Base-by-base conservation (phyloP, 53 echinoderm and acorn worm genomes). In the Astropecten irregularis region DNA sequence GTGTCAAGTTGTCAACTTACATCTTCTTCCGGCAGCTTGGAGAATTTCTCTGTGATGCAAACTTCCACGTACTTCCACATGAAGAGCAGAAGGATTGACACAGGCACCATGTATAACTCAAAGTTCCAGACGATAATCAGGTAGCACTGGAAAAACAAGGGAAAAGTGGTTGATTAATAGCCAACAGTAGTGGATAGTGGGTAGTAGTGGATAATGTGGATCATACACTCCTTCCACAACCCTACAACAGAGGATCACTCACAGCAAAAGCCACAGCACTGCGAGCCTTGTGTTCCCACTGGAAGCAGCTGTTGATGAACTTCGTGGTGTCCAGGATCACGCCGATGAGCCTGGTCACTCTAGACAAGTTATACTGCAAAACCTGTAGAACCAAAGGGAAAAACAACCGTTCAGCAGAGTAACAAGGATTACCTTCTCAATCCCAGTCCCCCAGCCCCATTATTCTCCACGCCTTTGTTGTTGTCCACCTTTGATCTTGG, bases 241-340 rank as follows among this genome's bases (percentile, higher is more conserved):
- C n/a, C n/a, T n/a, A n/a, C n/a, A n/a, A n/a, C n/a, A n/a, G n/a
- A n/a, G n/a, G n/a, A n/a, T 46, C 6, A 92, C 99, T 99, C 84
- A 99, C 99, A 71, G 86, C 71, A 38, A 99, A 99, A 18, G 99
- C 99, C 50, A 87, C 87, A 31, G 92, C 62, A 82, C 95, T 99
- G 19, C 99, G 88, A 49, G 90, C 67, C 46, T 99, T 99, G 67
- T 87, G 90, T 61, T 99, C 99, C 99, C 99, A 99, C 68, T 99
- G 91, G 67, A 99, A 99, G 76, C 99, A 99, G 64, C 99, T 99
- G 64, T 95, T 92, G 61, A 99, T 99, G 72, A 99, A 94, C 73
- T 90, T 85, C 18, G 94, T 94, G 16, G 91, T 88, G 55, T 92
- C 91, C 14, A 99, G 34, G 26, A 94, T 63, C 28, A 84, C 85